Evolutionary conservation across 2,888 invertebrate species (phyloP), one percentile per base, ranked within the genome.

Genomic region (Drosophila monieri): DNA sequence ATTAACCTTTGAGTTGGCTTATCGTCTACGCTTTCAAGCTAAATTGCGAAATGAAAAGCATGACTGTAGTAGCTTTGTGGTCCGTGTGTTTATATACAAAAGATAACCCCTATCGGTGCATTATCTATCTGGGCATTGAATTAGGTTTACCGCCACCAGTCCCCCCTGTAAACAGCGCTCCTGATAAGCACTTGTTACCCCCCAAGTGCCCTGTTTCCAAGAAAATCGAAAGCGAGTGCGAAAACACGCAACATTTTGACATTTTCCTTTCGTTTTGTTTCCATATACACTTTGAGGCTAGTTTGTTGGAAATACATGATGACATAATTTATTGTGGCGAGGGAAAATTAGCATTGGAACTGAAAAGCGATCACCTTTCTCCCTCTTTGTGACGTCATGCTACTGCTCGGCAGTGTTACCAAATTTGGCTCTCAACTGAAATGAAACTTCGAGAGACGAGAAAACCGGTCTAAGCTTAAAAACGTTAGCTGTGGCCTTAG

Each of bases 241-340:
- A 65, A 75, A 74, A 76, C 83, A 83, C 88, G 88, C 83, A 75
- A 85, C 83, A n/a, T 55, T 83, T 79, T 85, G 84, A 76, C 85
- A 80, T 84, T 77, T 80, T 67, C 57, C 52, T 51, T 52, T 56
- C 39, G 23, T 51, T 48, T 56, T 15, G n/a, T 65, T 64, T 35
- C 30, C 25, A 8, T 43, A 35, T 21, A 25, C n/a, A 21, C 44
- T 56, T 46, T 9, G 39, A 32, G 35, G 15, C n/a, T 30, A 37
- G 37, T 44, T 51, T 6, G 54, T 70, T 69, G 60, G 44, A 74
- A 74, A 78, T 69, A 51, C 49, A 51, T 44, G 54, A 81, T 81
- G 81, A 87, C 81, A 87, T 87, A 85, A 87, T 79, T 65, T 65
- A 27, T 52, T 35, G 43, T 12, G 6, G n/a, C 10, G 27, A 12